Base-by-base conservation (phyloP, 23 tunicate genomes). In the Oikopleura dioica region DNA sequence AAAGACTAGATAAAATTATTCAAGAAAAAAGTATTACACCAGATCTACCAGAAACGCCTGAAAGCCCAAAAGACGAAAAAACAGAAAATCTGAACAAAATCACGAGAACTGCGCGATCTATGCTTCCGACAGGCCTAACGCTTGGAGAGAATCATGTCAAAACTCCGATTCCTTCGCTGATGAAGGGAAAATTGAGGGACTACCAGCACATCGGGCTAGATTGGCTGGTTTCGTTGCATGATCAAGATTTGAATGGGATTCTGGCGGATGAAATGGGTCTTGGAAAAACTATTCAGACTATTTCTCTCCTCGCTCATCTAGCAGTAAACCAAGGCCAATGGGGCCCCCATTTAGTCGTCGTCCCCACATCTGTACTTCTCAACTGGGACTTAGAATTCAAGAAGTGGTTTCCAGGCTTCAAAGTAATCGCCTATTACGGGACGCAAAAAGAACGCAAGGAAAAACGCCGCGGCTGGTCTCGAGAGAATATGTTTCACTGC, bases 321-420 rank as follows among this genome's bases (percentile, higher is more conserved):
- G 97, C 97, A 77, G 85, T 92, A 68, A 92, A 85, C 12, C 85
- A 91, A 85, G 97, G 92, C 82, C 34, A 82, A 0, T 91, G 97
- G 97, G 97, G 97, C 51, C 97, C 97, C 38, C 97, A 91, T 80
- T 68, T 91, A 9, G 82, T 91, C 30, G 97, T 91, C 21, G 97
- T 91, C 0, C 97, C 97, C 35, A 91, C 97, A 5, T 81, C 86
- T 78, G 97, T 91, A 31, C 85, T 91, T 81, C 79, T 91, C 31
- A 91, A 91, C 77, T 91, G 97, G 97, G 97, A 91, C 44, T 85
- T 91, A 89, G 97, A 91, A 81, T 82, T 91, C 79, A 91, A 91
- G 76, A 91, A 91, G 77, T 91, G 97, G 97, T 84, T 83, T 78
- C 97, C 97, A 1, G 97, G 97, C 9, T 91, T 91, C 38, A 91